Evolutionary conservation across 2,797 vertebrate species (phyloP).

Genomic region (Pangasius mekongensis): DNA sequence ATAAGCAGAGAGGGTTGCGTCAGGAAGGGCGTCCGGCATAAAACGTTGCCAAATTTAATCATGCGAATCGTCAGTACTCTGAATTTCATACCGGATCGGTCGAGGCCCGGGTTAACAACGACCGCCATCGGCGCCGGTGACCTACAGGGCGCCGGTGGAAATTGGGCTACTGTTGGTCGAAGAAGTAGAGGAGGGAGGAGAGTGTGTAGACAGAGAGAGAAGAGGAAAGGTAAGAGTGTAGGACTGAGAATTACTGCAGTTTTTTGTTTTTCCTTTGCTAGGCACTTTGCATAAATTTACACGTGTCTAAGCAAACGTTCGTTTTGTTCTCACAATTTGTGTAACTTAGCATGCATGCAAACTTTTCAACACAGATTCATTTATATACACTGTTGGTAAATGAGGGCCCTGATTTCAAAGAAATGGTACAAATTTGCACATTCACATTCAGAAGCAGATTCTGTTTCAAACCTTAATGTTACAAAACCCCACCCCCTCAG

Average conservation of each 20-base stretch:
- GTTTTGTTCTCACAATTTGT: not conserved
- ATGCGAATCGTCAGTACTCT: too few relatives aligned
- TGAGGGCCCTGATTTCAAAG: not conserved
- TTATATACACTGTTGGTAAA: not conserved
- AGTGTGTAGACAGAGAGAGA: too few relatives aligned
- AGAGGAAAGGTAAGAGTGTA: too few relatives aligned
- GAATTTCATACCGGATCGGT: too few relatives aligned
- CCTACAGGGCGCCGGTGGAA: too few relatives aligned
- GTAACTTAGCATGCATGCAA: not conserved
- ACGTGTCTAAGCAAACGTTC: not conserved
- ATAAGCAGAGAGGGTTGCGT: too few relatives aligned
- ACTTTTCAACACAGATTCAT: not conserved
- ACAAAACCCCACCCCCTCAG: not conserved
- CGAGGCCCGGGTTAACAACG: too few relatives aligned
- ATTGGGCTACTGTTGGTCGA: too few relatives aligned
- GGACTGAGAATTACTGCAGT: not conserved
- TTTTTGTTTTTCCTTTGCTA: not conserved
- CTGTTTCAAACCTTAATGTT: not conserved
- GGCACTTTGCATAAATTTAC: not conserved
- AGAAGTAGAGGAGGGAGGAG: too few relatives aligned
- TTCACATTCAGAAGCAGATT: not conserved
- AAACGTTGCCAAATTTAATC: too few relatives aligned
- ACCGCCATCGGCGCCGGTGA: too few relatives aligned
- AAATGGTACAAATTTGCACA: not conserved
- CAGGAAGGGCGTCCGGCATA: too few relatives aligned